Conservation (phyloP, 1,140 invertebrate genomes). For the Drosophila oshimai region DNA sequence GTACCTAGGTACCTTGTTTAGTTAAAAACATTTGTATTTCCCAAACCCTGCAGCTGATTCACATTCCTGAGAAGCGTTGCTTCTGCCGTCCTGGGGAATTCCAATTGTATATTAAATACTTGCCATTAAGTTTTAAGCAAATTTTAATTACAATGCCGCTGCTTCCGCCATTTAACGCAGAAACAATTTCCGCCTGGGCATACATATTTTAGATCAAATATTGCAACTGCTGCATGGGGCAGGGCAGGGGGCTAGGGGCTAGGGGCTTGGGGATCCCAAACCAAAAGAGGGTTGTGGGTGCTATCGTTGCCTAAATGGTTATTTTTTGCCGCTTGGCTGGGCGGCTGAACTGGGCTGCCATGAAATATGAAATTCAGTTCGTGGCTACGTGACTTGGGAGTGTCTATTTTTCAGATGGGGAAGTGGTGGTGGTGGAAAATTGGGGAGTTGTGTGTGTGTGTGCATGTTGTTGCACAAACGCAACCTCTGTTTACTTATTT, state of each 20-base stretch:
- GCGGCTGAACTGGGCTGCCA: conserved; percentile 19
- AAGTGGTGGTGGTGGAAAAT: not conserved
- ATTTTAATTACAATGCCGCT: conserved; percentile 61
- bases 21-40: too few species aligned
- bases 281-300: conserved; percentile 7
- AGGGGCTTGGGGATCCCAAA: not conserved
- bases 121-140: conserved; percentile 48
- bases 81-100: not conserved
- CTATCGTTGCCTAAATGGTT: conserved; percentile 8
- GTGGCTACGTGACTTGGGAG: conserved; percentile 54
- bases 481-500: conserved; percentile 71
- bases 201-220: conserved; percentile 55
- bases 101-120: conserved; percentile 45
- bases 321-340: conserved; percentile 14
- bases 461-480: conserved; percentile 44
- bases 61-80: not conserved
- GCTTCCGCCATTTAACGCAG: conserved; percentile 51
- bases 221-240: conserved; percentile 34
- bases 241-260: not conserved
- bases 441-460: not conserved
- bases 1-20: too few species aligned
- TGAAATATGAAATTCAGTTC: conserved; percentile 59
- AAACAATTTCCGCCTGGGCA: conserved; percentile 64
- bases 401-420: conserved; percentile 17
- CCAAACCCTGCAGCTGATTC: not conserved